Evolutionary conservation across 2,888 invertebrate genomes (phyloP).

Genomic region (Drosophila neotestacea): DNA sequence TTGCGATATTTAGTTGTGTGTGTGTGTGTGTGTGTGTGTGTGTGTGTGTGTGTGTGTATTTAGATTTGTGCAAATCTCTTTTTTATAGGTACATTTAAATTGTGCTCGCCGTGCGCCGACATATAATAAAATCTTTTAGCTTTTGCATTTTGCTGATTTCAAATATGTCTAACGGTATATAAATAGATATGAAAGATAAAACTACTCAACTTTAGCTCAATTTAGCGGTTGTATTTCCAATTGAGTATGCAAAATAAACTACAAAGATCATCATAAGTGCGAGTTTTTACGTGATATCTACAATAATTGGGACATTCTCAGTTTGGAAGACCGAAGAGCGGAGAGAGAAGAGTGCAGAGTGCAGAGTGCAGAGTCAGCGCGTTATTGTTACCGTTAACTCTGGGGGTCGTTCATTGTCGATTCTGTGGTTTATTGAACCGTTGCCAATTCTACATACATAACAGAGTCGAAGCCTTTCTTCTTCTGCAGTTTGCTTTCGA

Average conservation of each 20-base stretch:
- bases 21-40: slow-evolving; percentile 18
- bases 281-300: slow-evolving; percentile 10
- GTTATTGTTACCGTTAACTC: slow-evolving; percentile 24
- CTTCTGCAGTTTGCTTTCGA: slow-evolving; percentile 45
- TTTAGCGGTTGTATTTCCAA: slow-evolving; percentile 53
- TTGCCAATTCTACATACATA: slow-evolving; percentile 13
- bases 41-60: slow-evolving; percentile 36
- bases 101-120: slow-evolving; percentile 33
- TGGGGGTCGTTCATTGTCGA: slow-evolving; percentile 22
- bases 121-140: slow-evolving; percentile 45
- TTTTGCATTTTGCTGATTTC: slow-evolving; percentile 19
- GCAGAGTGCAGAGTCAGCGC: slow-evolving; percentile 19
- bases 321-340: background rate
- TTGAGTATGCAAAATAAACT: slow-evolving; percentile 48
- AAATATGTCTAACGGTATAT: slow-evolving; percentile 40
- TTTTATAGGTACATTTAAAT: slow-evolving; percentile 71
- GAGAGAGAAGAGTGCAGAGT: background rate
- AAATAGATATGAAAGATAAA: slow-evolving; percentile 46
- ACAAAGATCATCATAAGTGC: slow-evolving; percentile 36
- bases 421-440: slow-evolving; percentile 53
- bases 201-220: slow-evolving; percentile 52
- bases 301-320: background rate
- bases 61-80: slow-evolving; percentile 73
- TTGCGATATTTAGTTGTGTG: slow-evolving; percentile 39
- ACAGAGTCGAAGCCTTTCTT: slow-evolving; percentile 29